Evolutionary conservation across 2,797 vertebrate genomes (phyloP), one percentile per base, ranked within the genome.

Genomic region (Smutsia temminckii): DNA sequence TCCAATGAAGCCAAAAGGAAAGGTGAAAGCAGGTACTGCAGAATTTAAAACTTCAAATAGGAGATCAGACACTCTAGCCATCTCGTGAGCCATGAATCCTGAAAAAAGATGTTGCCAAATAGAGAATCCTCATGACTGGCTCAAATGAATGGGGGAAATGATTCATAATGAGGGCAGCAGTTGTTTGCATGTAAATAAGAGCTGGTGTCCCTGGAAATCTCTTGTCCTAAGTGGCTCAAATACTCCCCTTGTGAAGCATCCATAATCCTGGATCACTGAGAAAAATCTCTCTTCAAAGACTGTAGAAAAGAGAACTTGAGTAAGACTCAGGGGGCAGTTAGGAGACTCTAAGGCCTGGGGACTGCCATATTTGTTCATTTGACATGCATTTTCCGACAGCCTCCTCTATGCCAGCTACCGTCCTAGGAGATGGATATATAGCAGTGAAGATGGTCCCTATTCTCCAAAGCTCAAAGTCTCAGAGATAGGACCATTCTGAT

Each of bases 161-260:
- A 83, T 68, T 91, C n/a, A 75, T 81, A 74, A 89, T 81, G 29
- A 91, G 63, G 37, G 51, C 20, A 83, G 68, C 68, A 63, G 78
- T 55, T 89, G 53, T 85, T 63, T 79, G 55, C 66, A 89, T 55
- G n/a, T 78, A 92, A 91, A 77, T 94, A 94, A 95, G 83, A 87
- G 37, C 66, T 55, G 14, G 29, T 34, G 13, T 94, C 32, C n/a
- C 40, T 85, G 63, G 69, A 94, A 95, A 81, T 77, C 12, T n/a
- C 63, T 63, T 63, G 42, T 94, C 34, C 59, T 81, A 91, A 93
- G 78, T 37, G n/a, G 34, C 27, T 88, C 81, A 64, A 77, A 78
- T 46, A 63, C 3, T 66, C n/a, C 68, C 57, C n/a, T 57, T 77
- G 3, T 69, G 34, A 91, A 29, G 21, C 13, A 37, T 51, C 78